A percentile compares a stretch with the other conserved stretches of the same genome.
These are phyloP conservation scores for Torymus aiolomorphi DNA, from an alignment of 2,888 invertebrate species.

Conservation along the genomic window DNA sequence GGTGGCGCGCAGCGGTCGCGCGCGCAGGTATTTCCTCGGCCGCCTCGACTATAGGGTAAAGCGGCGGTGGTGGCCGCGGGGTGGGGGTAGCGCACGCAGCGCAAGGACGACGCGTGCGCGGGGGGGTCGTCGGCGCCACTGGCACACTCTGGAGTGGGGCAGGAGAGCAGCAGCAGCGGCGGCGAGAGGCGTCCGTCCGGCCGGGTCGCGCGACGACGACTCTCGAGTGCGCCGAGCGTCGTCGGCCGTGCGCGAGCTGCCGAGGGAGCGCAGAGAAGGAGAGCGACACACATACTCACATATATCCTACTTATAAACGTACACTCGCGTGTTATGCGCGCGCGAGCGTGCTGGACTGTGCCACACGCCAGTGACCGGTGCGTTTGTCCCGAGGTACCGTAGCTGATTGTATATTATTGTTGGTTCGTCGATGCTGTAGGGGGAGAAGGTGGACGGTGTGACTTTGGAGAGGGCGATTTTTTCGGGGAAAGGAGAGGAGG, in stretches of 20 bases:
- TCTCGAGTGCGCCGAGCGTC: conserved; percentile 43
- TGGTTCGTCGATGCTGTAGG: too few species aligned
- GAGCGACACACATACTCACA: too few species aligned
- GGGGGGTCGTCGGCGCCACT: neutral
- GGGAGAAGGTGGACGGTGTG: too few species aligned
- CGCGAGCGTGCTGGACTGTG: too few species aligned
- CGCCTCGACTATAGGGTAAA: neutral
- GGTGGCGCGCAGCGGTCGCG: neutral
- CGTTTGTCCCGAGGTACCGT: too few species aligned
- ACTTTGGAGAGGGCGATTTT: too few species aligned
- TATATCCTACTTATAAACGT: too few species aligned
- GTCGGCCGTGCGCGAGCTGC: conserved; percentile 29
- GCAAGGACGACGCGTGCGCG: conserved; percentile 20
- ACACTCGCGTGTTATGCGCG: too few species aligned
- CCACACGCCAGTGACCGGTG: too few species aligned
- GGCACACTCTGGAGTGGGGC: neutral
- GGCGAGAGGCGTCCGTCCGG: conserved; percentile 31
- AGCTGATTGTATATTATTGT: too few species aligned
- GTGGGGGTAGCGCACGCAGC: neutral
- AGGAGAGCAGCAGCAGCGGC: conserved; percentile 2
- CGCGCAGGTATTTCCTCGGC: neutral
- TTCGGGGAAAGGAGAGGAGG: too few species aligned
- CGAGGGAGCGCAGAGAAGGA: neutral
- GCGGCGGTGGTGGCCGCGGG: neutral
- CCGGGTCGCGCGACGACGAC: conserved; percentile 39